A percentile compares a stretch with the other conserved stretches of the same genome.
Conservation (phyloP, 2,888 invertebrate genomes). For the Coleophora deauratella region DNA sequence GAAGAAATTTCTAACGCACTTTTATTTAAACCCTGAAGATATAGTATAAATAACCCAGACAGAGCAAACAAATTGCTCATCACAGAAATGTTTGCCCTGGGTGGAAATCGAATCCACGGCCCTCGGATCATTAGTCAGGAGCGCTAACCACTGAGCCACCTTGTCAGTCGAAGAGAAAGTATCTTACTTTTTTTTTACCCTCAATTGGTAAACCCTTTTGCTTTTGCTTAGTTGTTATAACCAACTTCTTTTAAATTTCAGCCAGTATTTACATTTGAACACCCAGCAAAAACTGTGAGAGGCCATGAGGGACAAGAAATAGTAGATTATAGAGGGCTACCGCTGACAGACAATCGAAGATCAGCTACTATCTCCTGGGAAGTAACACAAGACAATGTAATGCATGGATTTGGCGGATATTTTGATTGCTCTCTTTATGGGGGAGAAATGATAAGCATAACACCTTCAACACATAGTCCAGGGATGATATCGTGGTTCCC, state of each 20-base stretch:
- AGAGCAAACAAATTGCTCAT: too few relatives aligned
- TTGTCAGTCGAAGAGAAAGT: too few relatives aligned
- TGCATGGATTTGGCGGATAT: constrained; percentile 97
- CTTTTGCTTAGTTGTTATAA: too few relatives aligned
- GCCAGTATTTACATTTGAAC: constrained; percentile 88
- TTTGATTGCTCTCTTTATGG: constrained; percentile 93
- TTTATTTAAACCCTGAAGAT: too few relatives aligned
- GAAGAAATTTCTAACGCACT: too few relatives aligned
- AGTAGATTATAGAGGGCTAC: constrained; percentile 79
- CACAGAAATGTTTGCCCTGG: too few relatives aligned
- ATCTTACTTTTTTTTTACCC: too few relatives aligned
- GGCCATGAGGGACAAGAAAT: constrained; percentile 79
- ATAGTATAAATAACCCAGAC: too few relatives aligned
- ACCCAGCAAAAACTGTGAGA: constrained; percentile 84
- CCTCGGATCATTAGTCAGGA: too few relatives aligned
- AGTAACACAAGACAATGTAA: constrained; percentile 82
- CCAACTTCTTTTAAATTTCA: constrained; percentile 32
- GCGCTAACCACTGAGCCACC: too few relatives aligned
- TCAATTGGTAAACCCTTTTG: too few relatives aligned
- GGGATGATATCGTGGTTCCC: constrained; percentile 99
- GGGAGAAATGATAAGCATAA: constrained; percentile 89
- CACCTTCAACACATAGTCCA: constrained; percentile 89
- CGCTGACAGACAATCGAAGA: constrained; percentile 84
- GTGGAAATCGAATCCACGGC: too few relatives aligned
- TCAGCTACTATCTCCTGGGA: constrained; percentile 80